phyloP scores from a whole-genome alignment of 2,797 vertebrate species.

The Galaxias olidus region DNA sequence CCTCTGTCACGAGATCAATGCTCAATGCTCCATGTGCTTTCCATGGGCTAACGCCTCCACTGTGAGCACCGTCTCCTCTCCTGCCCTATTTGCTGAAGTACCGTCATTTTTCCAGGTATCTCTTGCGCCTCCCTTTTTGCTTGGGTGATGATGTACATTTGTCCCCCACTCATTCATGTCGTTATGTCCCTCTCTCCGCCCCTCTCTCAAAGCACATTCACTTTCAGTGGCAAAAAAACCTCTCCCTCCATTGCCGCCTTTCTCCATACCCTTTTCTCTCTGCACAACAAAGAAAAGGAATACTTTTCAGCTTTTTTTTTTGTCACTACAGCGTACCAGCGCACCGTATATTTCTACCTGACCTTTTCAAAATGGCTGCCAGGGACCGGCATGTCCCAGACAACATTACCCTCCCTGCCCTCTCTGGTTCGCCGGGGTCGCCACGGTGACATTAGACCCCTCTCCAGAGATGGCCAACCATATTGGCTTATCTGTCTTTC shows the following conservation, averaged over 20 bases:
- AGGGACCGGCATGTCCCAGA: conserved; percentile 37
- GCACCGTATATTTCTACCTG: conserved; percentile 46
- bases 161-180: neutral
- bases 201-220: neutral
- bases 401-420: conserved; percentile 40
- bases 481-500: neutral
- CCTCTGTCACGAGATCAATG: neutral
- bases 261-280: conserved; percentile 23
- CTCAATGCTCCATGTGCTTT: no score
- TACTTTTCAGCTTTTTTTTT: conserved; percentile 10
- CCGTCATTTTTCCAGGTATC: no score
- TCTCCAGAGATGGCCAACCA: conserved; percentile 3
- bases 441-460: conserved; percentile 36
- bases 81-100: no score
- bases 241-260: conserved; percentile 17
- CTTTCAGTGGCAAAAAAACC: neutral
- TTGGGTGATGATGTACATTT: neutral
- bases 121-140: neutral
- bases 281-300: neutral
- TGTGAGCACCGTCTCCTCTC: no score
- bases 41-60: no score
- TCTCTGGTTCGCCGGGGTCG: conserved; percentile 23
- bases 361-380: conserved; percentile 55
- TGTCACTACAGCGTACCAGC: conserved; percentile 25
- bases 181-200: neutral